Evolutionary conservation across 2,888 invertebrate species (phyloP).

Genomic region (Nasonovia ribisnigri): DNA sequence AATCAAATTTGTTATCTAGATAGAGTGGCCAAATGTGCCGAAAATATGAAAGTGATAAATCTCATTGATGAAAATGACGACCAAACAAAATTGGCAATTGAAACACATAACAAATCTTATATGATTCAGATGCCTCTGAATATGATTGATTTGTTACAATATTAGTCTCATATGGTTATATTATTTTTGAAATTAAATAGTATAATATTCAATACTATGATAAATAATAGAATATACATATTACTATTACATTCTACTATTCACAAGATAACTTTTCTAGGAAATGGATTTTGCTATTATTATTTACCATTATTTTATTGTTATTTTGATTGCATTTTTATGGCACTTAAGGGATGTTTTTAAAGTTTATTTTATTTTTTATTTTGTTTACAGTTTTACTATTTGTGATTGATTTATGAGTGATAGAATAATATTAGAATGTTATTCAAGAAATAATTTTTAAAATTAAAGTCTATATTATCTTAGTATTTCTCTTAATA

Average conservation of each 20-base stretch:
- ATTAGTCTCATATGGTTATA: not conserved
- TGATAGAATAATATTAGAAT: not conserved
- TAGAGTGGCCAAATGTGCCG: not conserved
- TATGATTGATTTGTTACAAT: constrained; percentile 42
- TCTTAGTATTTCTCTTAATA: not conserved
- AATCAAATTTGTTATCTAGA: constrained; percentile 8
- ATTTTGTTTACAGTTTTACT: not conserved
- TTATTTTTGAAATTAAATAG: not conserved
- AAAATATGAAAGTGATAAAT: constrained; percentile 43
- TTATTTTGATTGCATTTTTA: not conserved
- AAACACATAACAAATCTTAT: not conserved
- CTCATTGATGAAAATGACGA: constrained; percentile 42
- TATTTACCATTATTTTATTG: not conserved
- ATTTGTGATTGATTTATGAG: not conserved
- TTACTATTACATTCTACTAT: not conserved
- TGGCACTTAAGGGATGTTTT: not conserved
- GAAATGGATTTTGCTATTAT: not conserved
- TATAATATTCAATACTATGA: not conserved
- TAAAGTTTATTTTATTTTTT: not conserved
- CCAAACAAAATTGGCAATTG: constrained; percentile 20
- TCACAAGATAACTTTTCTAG: not conserved
- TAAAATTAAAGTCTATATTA: not conserved
- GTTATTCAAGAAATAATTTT: not conserved
- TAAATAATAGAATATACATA: constrained; percentile 3
- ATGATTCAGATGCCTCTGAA: constrained; percentile 48